Percentiles rank a stretch among this genome's conserved stretches.
These are phyloP conservation scores for Aporophyla lueneburgensis DNA, from an alignment of 2,888 invertebrate species.

Conservation along the genomic window DNA sequence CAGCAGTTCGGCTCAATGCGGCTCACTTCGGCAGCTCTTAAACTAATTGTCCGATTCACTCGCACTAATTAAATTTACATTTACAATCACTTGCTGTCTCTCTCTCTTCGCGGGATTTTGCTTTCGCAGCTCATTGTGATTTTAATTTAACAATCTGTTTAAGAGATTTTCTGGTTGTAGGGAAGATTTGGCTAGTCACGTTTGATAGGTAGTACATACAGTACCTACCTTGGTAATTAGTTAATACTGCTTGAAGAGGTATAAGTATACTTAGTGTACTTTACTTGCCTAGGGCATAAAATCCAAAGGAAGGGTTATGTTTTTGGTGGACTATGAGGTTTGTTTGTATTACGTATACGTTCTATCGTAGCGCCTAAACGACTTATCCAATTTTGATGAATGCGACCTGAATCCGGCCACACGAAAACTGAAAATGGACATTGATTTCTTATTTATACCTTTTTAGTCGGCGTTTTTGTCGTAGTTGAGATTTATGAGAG, in stretches of 20 bases:
- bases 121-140: conserved; percentile 47
- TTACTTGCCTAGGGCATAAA: neutral
- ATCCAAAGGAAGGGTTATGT: too few relatives aligned
- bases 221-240: neutral
- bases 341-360: too few relatives aligned
- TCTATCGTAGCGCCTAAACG: too few relatives aligned
- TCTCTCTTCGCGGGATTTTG: conserved; percentile 28
- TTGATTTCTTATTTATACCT: too few relatives aligned
- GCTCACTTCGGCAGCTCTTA: conserved; percentile 37
- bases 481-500: too few relatives aligned
- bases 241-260: neutral
- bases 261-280: neutral
- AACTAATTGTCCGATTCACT: conserved; percentile 65
- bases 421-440: too few relatives aligned
- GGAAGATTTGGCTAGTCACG: neutral
- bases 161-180: neutral
- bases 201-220: neutral
- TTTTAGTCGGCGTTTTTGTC: too few relatives aligned
- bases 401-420: too few relatives aligned
- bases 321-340: too few relatives aligned
- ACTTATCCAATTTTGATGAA: too few relatives aligned
- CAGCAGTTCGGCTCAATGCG: conserved; percentile 18
- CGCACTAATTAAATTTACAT: conserved; percentile 63
- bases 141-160: conserved; percentile 23
- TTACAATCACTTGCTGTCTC: conserved; percentile 42